Conservation (phyloP, 2,113 vertebrate genomes). For the Sialia sialis region DNA sequence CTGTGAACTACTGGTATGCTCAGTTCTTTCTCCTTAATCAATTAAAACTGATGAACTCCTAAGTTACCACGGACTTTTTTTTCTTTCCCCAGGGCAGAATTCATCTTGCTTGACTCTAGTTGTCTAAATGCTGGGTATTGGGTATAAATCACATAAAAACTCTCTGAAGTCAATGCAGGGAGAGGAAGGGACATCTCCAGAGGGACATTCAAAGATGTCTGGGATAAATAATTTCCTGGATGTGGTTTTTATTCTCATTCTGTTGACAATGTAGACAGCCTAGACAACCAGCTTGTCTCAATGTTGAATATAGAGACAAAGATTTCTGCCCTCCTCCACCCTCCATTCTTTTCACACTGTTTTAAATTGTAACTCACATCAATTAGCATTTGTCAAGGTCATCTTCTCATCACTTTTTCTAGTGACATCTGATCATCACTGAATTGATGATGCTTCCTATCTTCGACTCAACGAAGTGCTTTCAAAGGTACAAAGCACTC, state of each 20-base stretch:
- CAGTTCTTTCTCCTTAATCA: background rate
- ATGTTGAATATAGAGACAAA: background rate
- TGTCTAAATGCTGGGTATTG: background rate
- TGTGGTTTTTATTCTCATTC: background rate
- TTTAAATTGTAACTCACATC: background rate
- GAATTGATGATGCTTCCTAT: background rate
- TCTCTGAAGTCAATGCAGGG: background rate
- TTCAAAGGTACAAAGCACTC: background rate
- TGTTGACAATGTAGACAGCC: background rate
- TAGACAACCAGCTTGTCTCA: background rate
- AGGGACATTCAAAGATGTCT: background rate
- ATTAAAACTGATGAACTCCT: constrained; percentile 27
- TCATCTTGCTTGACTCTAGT: constrained; percentile 11
- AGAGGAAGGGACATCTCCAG: background rate
- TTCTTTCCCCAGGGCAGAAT: background rate
- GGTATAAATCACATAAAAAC: constrained; percentile 16
- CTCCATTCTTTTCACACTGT: background rate
- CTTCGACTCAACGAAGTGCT: background rate
- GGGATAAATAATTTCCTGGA: background rate
- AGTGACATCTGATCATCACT: background rate
- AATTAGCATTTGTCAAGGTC: background rate
- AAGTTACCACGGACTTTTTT: background rate
- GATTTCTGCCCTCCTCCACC: background rate
- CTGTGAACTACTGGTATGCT: background rate
- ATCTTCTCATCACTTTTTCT: background rate